A percentile compares a stretch with the other conserved stretches of the same genome.
These are phyloP conservation scores for Diplodus puntazzo DNA, from an alignment of 2,797 vertebrate genomes.

Conservation along the genomic window DNA sequence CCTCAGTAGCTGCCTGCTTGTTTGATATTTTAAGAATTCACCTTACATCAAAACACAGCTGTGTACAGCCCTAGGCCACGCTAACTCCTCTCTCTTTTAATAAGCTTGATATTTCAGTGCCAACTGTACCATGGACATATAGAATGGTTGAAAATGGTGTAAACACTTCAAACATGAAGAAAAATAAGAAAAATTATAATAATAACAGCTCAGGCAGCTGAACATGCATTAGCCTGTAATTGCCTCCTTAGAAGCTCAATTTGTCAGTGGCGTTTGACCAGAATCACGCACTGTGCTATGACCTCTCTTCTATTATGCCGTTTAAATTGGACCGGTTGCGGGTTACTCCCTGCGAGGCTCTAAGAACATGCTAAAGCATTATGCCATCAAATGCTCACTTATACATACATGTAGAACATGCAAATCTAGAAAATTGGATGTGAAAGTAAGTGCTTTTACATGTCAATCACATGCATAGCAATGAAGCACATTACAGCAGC, in stretches of 20 bases:
- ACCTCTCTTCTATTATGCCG: too few relatives aligned
- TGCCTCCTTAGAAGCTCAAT: neutral
- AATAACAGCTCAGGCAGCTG: neutral
- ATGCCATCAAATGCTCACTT: neutral
- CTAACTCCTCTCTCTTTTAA: neutral
- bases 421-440: neutral
- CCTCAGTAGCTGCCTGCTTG: neutral
- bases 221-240: neutral
- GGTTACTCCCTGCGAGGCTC: neutral
- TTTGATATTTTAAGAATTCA: neutral
- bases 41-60: neutral
- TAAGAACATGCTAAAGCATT: neutral
- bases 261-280: neutral
- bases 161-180: neutral
- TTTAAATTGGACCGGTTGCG: neutral
- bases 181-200: neutral
- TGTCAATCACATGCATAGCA: neutral
- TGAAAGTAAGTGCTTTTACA: neutral
- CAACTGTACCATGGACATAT: neutral
- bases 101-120: neutral
- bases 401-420: neutral
- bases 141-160: neutral
- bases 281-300: neutral
- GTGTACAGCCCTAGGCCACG: neutral
- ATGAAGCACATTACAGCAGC: neutral